Percentiles rank a stretch among this genome's conserved stretches.
These are phyloP conservation scores for Channa striata DNA, from an alignment of 2,797 vertebrate genomes.

Conservation along the genomic window DNA sequence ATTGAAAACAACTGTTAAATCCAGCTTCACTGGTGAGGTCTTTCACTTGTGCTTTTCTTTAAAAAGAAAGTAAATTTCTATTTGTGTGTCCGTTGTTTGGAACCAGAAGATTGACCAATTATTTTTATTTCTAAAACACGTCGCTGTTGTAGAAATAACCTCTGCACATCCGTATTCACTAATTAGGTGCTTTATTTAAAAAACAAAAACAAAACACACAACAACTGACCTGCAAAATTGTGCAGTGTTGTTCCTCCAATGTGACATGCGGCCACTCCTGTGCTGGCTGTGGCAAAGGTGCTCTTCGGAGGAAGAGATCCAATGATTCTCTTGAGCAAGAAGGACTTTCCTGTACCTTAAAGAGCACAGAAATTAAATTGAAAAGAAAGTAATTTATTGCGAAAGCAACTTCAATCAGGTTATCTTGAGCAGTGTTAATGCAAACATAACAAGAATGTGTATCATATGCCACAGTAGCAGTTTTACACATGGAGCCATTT, in stretches of 20 bases:
- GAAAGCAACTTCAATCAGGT: background rate
- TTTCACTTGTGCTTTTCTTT: background rate
- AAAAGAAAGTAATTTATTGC: accelerated
- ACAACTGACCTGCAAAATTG: slow-evolving; percentile 90
- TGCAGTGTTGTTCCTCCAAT: slow-evolving; percentile 95
- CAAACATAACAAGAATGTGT: background rate
- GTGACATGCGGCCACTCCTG: slow-evolving; percentile 95
- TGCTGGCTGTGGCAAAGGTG: slow-evolving; percentile 96
- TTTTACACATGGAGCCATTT: background rate
- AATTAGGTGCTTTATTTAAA: slow-evolving; percentile 1
- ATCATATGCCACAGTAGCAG: accelerated
- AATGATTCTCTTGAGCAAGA: slow-evolving; percentile 92
- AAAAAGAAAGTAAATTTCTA: background rate
- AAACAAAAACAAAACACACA: background rate
- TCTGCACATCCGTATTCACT: background rate
- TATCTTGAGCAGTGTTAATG: background rate
- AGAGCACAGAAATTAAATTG: background rate
- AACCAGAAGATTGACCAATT: slow-evolving; percentile 19
- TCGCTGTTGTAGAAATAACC: background rate
- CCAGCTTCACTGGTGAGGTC: background rate
- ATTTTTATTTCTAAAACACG: background rate
- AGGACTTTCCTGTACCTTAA: slow-evolving; percentile 96
- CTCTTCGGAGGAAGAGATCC: slow-evolving; percentile 93
- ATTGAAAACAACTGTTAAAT: background rate
- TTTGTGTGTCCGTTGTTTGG: background rate